Percentiles rank a stretch among this genome's conserved stretches.
phyloP scores from a whole-genome alignment of 2,888 invertebrate genomes.

The Trachelus tabidus region DNA sequence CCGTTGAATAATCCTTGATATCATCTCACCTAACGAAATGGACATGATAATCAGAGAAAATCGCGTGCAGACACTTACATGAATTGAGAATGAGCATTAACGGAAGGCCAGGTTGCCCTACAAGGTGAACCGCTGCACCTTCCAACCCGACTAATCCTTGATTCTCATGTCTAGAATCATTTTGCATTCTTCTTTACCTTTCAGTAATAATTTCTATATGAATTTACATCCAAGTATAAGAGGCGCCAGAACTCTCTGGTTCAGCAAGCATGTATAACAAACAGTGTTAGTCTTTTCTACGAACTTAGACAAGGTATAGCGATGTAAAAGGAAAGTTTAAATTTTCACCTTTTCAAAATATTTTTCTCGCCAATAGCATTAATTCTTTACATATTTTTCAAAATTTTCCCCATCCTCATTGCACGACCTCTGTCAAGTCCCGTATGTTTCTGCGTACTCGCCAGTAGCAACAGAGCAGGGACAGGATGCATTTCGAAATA shows the following conservation, averaged over 20 bases:
- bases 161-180: background rate
- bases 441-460: background rate
- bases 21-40: background rate
- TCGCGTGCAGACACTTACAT: background rate
- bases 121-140: background rate
- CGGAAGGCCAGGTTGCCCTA: background rate
- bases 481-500: conserved; percentile 20
- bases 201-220: background rate
- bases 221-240: background rate
- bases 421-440: background rate
- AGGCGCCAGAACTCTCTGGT: background rate
- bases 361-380: background rate
- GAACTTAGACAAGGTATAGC: background rate
- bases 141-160: background rate
- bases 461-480: background rate
- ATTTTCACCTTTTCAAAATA: background rate
- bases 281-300: background rate
- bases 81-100: background rate
- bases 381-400: background rate
- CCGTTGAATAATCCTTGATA: background rate
- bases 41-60: background rate
- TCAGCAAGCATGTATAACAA: background rate
- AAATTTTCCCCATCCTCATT: background rate
- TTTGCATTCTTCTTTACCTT: background rate
- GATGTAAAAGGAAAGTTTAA: background rate